These are phyloP conservation scores for Empidonax alnorum DNA, from an alignment of 2,113 vertebrate species.

Conservation along the genomic window DNA sequence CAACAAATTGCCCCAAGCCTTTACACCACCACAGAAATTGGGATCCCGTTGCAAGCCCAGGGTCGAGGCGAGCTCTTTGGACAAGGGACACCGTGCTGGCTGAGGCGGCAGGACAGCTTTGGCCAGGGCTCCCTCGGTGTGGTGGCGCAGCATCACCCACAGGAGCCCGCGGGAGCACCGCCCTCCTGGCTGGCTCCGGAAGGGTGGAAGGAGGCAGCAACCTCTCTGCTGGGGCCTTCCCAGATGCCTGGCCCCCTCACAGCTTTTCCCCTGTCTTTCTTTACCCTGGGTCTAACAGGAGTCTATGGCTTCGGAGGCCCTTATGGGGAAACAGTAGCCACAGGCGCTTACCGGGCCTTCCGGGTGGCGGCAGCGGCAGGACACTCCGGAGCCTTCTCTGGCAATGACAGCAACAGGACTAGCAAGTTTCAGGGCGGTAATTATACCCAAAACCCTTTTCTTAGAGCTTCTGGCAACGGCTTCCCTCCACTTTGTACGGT, in stretches of 20 bases:
- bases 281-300: constrained; percentile 77
- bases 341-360: constrained; percentile 83
- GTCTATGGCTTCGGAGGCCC: constrained; percentile 84
- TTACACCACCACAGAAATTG: accelerated
- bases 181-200: neutral
- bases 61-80: neutral
- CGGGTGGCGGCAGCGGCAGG: constrained; percentile 78
- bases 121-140: neutral
- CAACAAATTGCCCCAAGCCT: neutral
- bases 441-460: constrained; percentile 74
- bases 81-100: neutral
- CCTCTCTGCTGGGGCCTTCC: constrained; percentile 19
- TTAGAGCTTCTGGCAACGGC: constrained; percentile 62
- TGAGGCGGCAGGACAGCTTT: neutral
- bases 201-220: neutral
- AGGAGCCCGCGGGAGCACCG: accelerated
- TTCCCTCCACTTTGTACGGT: constrained; percentile 34
- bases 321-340: constrained; percentile 83
- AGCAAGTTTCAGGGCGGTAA: constrained; percentile 87
- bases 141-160: accelerated
- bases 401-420: constrained; percentile 83
- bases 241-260: constrained; percentile 48
- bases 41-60: neutral
- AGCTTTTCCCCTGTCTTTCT: constrained; percentile 75
- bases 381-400: constrained; percentile 83